Conservation (phyloP, 2,797 vertebrate genomes). For the Prionace glauca region DNA sequence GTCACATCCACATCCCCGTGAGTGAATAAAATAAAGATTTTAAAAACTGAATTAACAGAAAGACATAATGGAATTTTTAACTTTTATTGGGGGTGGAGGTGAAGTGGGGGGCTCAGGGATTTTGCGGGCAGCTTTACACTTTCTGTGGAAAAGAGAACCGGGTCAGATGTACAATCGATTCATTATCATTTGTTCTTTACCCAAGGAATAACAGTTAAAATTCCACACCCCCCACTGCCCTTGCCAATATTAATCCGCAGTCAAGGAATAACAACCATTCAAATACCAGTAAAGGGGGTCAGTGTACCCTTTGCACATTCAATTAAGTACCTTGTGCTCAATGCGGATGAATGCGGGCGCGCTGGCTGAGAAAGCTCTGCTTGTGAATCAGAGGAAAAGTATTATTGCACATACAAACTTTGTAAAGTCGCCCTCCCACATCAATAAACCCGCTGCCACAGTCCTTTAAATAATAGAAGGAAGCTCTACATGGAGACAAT, state of each 20-base stretch:
- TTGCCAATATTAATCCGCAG: neutral
- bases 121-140: neutral
- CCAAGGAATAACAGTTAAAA: neutral
- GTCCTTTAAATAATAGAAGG: slow-evolving; percentile 15
- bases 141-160: neutral
- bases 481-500: neutral
- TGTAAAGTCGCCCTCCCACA: neutral
- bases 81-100: too few relatives aligned
- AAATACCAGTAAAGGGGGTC: neutral
- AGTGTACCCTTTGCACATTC: neutral
- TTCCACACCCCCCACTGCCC: neutral
- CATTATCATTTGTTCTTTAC: neutral
- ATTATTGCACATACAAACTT: neutral
- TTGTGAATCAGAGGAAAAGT: neutral
- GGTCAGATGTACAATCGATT: neutral
- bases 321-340: neutral
- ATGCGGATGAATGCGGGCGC: neutral
- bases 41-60: too few relatives aligned
- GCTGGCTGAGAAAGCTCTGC: neutral
- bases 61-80: too few relatives aligned
- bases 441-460: neutral
- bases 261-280: neutral
- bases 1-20: too few relatives aligned
- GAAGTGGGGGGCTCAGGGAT: too few relatives aligned
- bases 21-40: too few relatives aligned